Percentiles rank a stretch among this genome's conserved stretches.
These are phyloP conservation scores for Tiliacea aurago DNA, from an alignment of 2,888 invertebrate species.

Conservation along the genomic window DNA sequence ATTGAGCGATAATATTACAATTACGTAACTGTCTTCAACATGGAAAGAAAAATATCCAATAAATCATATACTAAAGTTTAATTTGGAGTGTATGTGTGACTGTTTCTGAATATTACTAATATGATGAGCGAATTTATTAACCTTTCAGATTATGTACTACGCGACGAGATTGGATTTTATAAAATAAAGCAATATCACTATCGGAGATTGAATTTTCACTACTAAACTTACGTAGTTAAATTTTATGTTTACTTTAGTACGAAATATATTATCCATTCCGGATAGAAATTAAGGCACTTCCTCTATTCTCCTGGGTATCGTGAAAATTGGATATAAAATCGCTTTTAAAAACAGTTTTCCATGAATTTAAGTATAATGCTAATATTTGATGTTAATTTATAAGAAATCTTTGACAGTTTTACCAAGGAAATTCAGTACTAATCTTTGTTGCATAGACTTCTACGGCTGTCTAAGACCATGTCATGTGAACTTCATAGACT, in stretches of 20 bases:
- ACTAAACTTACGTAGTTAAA: constrained; percentile 2
- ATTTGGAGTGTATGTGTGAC: too few species aligned
- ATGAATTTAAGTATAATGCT: background rate
- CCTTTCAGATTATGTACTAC: background rate
- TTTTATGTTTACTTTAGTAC: constrained; percentile 15
- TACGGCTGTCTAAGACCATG: background rate
- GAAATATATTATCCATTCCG: background rate
- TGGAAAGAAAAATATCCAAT: too few species aligned
- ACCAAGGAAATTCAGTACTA: too few species aligned
- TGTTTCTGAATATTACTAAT: too few species aligned
- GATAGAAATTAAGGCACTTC: constrained; percentile 10
- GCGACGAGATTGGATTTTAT: constrained; percentile 18
- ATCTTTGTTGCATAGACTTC: background rate
- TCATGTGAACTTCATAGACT: background rate
- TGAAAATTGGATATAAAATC: constrained; percentile 25
- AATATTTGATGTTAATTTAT: background rate
- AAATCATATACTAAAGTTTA: too few species aligned
- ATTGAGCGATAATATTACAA: too few species aligned
- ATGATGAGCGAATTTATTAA: constrained; percentile 2
- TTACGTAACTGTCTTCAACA: too few species aligned
- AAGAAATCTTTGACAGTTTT: background rate
- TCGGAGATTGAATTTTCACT: constrained; percentile 34
- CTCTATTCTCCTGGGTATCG: background rate
- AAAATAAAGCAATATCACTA: constrained; percentile 26
- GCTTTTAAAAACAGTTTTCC: constrained; percentile 8